Base-by-base conservation (phyloP, 1,140 invertebrate genomes). In the Leptinotarsa texana region DNA sequence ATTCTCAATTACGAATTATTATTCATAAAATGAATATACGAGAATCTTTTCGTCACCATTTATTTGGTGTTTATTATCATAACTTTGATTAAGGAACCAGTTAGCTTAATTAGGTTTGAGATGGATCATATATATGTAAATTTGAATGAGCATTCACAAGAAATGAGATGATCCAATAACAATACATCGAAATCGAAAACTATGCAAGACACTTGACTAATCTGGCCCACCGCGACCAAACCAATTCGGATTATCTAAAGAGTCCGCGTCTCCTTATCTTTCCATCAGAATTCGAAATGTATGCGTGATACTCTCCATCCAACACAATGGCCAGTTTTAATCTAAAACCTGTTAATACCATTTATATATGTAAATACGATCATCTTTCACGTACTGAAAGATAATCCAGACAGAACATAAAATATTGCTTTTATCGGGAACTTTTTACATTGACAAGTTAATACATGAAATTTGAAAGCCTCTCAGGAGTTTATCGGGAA, bases 331-430 rank as follows among this genome's bases (percentile, higher is more conserved):
- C 51, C 6, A 57, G 51, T 18, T 57, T 57, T 57, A 15, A 57
- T 57, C 51, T 57, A 57, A 57, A 57, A 57, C 51, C 51, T 57
- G 51, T 57, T 57, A 57, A 57, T 57, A 57, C 51, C n/a, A 57
- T 57, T 57, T n/a, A 57, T 57, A 18, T 57, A 57, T 57, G 51
- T 57, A 57, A 57, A 57, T 57, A 57, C 51, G 51, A 17, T 57
- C 51, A 18, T 57, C 51, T 57, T 57, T 57, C 51, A 57, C 51
- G 15, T 57, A 57, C n/a, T 57, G 15, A 57, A 15, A 57, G 51
- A 57, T 57, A 57, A 57, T 57, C 51, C 51, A 18, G n/a, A 18
- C 15, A 15, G n/a, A 17, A 57, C 51, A 57, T 57, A 18, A 57
- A 57, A 57, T 57, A 57, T 57, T n/a, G 51, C 51, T 57, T 57